These are phyloP conservation scores for Dinocampus coccinellae DNA, from an alignment of 2,888 invertebrate genomes.

Conservation along the genomic window DNA sequence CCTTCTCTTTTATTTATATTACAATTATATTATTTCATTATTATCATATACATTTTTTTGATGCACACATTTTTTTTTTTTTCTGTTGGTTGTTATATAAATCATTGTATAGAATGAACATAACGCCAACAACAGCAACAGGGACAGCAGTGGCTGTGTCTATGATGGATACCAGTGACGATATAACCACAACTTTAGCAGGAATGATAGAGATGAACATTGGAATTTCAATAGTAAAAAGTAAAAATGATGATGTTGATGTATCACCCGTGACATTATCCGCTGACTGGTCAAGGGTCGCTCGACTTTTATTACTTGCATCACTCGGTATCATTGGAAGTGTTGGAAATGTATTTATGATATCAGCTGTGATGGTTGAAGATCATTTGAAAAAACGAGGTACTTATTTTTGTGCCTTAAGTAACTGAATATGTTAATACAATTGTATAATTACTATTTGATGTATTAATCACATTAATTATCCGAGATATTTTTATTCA, in stretches of 20 bases:
- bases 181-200: conserved; percentile 47
- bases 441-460: too few species aligned
- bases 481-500: too few species aligned
- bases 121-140: conserved; percentile 29
- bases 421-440: not conserved
- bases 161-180: conserved; percentile 40
- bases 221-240: conserved; percentile 52
- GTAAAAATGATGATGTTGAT: conserved; percentile 60
- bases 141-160: conserved; percentile 17
- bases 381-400: conserved; percentile 79
- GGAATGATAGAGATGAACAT: conserved; percentile 52
- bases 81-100: conserved; percentile 5
- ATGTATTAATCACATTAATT: too few species aligned
- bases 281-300: conserved; percentile 78
- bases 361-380: conserved; percentile 81
- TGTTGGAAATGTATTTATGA: conserved; percentile 83
- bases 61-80: not conserved
- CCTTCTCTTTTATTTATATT: too few species aligned
- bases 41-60: too few species aligned
- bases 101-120: conserved; percentile 33
- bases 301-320: conserved; percentile 76
- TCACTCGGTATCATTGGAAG: conserved; percentile 77
- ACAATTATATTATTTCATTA: too few species aligned
- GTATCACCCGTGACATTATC: conserved; percentile 78
- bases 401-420: conserved; percentile 54